Evolutionary conservation across 1,140 invertebrate genomes (phyloP).

Genomic region (Callitettix versicolor): DNA sequence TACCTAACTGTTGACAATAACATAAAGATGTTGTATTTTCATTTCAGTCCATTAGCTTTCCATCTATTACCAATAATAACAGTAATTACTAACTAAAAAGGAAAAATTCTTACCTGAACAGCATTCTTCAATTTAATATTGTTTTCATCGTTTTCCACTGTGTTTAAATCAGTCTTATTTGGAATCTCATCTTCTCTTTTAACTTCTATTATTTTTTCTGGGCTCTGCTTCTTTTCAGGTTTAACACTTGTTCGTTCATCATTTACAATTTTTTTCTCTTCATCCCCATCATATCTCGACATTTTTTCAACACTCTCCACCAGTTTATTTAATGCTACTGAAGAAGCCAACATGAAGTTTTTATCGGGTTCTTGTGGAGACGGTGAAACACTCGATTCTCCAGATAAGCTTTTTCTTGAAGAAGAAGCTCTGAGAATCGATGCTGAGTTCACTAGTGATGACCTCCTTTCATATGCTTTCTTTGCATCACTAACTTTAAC

Average conservation of each 20-base stretch:
- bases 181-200: conserved; percentile 15
- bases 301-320: conserved; percentile 38
- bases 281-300: conserved; percentile 46
- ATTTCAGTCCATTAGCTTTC: too few species aligned
- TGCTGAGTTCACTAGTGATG: conserved; percentile 35
- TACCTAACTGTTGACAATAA: too few species aligned
- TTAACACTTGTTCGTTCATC: neutral
- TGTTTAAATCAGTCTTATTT: neutral
- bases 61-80: too few species aligned
- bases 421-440: neutral
- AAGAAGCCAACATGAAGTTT: conserved; percentile 26
- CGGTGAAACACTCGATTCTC: conserved; percentile 10
- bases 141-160: neutral
- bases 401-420: conserved; percentile 15
- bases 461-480: conserved; percentile 70
- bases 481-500: conserved; percentile 75
- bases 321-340: conserved; percentile 26
- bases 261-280: neutral
- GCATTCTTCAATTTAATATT: conserved; percentile 19
- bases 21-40: too few species aligned
- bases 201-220: conserved; percentile 7
- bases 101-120: conserved; percentile 24
- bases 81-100: too few species aligned
- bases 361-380: conserved; percentile 4
- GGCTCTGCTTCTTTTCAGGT: neutral